These are phyloP conservation scores for Illadopsis cleaveri DNA, from an alignment of 2,113 vertebrate species.

Conservation along the genomic window DNA sequence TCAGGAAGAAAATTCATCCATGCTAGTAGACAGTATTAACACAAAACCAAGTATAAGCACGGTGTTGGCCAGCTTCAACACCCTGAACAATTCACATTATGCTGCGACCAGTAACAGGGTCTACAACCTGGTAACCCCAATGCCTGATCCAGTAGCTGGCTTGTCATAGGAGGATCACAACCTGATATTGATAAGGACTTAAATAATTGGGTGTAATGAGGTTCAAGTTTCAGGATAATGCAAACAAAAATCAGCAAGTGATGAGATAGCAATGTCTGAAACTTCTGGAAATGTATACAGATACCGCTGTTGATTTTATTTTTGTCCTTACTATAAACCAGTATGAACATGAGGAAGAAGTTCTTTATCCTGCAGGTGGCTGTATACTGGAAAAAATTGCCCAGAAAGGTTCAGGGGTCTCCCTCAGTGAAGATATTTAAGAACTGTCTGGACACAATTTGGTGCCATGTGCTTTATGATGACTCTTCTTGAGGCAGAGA, in stretches of 20 bases:
- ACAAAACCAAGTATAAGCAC: not conserved
- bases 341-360: not conserved
- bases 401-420: not conserved
- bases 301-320: not conserved
- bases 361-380: not conserved
- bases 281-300: not conserved
- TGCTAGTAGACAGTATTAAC: not conserved
- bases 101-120: not conserved
- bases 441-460: rapidly evolving
- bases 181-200: not conserved
- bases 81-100: not conserved
- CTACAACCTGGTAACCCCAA: rapidly evolving
- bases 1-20: not conserved
- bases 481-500: not conserved
- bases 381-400: not conserved
- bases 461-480: not conserved
- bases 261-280: not conserved
- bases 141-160: not conserved
- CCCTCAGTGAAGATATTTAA: not conserved
- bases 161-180: not conserved
- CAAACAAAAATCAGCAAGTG: not conserved
- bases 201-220: not conserved
- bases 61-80: not conserved
- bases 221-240: not conserved
- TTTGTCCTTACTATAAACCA: not conserved